Conservation (phyloP, 2,888 invertebrate species). For the Diarsia rubi region DNA sequence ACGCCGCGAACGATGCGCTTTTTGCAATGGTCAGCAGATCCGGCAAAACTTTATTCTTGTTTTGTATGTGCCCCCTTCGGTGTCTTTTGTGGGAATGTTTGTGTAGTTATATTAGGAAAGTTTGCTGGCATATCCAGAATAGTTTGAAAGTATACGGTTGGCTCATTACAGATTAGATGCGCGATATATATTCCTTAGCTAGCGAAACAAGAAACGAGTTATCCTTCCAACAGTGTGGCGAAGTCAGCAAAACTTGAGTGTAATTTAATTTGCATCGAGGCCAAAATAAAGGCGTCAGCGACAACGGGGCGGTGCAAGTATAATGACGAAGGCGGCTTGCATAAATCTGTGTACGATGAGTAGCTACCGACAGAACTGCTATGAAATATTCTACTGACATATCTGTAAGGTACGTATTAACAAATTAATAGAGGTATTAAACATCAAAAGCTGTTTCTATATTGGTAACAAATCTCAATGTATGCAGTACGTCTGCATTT, state of each 20-base stretch:
- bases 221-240: constrained; percentile 79
- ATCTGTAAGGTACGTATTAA: constrained; percentile 26
- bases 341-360: constrained; percentile 69
- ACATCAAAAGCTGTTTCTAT: constrained; percentile 48
- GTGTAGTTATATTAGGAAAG: constrained; percentile 75
- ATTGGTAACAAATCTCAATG: constrained; percentile 34
- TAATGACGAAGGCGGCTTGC: constrained; percentile 69
- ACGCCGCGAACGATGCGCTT: constrained; percentile 82
- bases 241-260: constrained; percentile 85
- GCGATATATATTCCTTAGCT: constrained; percentile 64
- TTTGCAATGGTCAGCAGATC: constrained; percentile 85
- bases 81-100: constrained; percentile 79
- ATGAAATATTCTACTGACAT: constrained; percentile 52
- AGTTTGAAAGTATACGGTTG: constrained; percentile 57
- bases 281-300: constrained; percentile 82
- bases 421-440: constrained; percentile 43
- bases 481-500: constrained; percentile 9
- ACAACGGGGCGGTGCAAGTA: constrained; percentile 71
- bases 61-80: constrained; percentile 74
- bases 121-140: constrained; percentile 60
- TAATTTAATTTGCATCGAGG: constrained; percentile 87
- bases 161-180: constrained; percentile 63
- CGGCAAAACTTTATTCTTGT: constrained; percentile 84
- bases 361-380: constrained; percentile 57
- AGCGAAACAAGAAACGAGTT: constrained; percentile 78